A percentile compares a stretch with the other conserved stretches of the same genome.
Conservation (phyloP, 2,888 invertebrate genomes). For the Dioctria rufipes region DNA sequence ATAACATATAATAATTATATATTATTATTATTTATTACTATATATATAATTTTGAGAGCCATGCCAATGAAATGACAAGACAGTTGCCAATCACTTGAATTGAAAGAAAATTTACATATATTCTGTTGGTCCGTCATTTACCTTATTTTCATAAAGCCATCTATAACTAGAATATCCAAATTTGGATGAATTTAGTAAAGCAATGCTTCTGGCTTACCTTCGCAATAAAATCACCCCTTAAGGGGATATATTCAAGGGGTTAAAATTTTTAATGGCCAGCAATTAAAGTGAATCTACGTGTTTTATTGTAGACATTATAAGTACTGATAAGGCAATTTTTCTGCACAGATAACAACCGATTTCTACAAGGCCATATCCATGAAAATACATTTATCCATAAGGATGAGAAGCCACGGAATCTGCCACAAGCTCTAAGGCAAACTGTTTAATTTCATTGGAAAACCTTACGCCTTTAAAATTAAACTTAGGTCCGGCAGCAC, state of each 20-base stretch:
- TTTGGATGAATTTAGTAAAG: background rate
- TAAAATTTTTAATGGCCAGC: conserved; percentile 55
- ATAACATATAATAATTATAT: no score
- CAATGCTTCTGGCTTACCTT: background rate
- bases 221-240: conserved; percentile 19
- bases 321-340: conserved; percentile 54
- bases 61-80: no score
- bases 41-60: no score
- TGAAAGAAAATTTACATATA: background rate
- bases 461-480: background rate
- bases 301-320: conserved; percentile 56
- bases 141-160: background rate
- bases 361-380: conserved; percentile 49
- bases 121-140: background rate
- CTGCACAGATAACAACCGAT: conserved; percentile 52
- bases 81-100: background rate
- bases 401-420: background rate
- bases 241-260: conserved; percentile 50
- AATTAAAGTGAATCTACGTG: conserved; percentile 56
- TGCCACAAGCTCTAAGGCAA: conserved; percentile 17
- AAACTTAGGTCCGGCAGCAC: conserved; percentile 2
- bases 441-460: conserved; percentile 52
- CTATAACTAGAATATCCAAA: background rate
- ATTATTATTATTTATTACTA: no score
- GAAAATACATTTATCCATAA: conserved; percentile 31